These are phyloP conservation scores for Spodoptera frugiperda DNA, from an alignment of 1,140 invertebrate genomes.

Conservation along the genomic window DNA sequence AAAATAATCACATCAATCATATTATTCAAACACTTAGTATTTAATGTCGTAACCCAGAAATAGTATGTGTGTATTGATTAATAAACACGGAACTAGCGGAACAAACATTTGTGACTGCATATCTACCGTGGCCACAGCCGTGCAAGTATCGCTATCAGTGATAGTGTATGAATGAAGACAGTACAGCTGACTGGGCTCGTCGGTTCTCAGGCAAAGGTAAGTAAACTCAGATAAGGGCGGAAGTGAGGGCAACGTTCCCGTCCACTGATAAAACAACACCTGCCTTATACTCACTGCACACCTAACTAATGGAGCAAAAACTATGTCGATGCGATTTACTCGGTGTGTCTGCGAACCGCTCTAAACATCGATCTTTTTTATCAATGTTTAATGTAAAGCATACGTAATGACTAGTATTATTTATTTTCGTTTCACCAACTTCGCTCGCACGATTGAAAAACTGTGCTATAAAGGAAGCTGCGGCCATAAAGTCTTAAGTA, in stretches of 20 bases:
- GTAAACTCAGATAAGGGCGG: slow-evolving; percentile 78
- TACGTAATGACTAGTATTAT: slow-evolving; percentile 17
- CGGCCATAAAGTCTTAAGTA: slow-evolving; percentile 29
- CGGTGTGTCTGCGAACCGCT: slow-evolving; percentile 15
- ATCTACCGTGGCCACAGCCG: slow-evolving; percentile 5
- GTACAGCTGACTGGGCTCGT: slow-evolving; percentile 66
- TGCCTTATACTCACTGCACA: slow-evolving; percentile 54
- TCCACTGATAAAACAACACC: slow-evolving; percentile 70
- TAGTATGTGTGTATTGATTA: slow-evolving; percentile 3
- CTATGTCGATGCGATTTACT: slow-evolving; percentile 28
- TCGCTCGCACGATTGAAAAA: slow-evolving; percentile 20
- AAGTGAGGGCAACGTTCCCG: slow-evolving; percentile 76
- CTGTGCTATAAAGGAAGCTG: slow-evolving; percentile 10
- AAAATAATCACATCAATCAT: background rate
- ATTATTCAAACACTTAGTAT: slow-evolving; percentile 7
- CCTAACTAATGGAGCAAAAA: slow-evolving; percentile 35
- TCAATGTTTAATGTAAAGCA: slow-evolving; percentile 19
- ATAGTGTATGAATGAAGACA: slow-evolving; percentile 47
- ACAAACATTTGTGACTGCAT: slow-evolving; percentile 2
- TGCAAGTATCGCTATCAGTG: slow-evolving; percentile 9
- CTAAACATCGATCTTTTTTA: slow-evolving; percentile 18
- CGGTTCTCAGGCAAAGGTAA: slow-evolving; percentile 75
- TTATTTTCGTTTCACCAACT: slow-evolving; percentile 13
- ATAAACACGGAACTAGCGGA: slow-evolving; percentile 32
- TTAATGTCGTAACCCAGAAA: background rate